Conservation (phyloP, 1,140 invertebrate species). For the Anastrepha obliqua region DNA sequence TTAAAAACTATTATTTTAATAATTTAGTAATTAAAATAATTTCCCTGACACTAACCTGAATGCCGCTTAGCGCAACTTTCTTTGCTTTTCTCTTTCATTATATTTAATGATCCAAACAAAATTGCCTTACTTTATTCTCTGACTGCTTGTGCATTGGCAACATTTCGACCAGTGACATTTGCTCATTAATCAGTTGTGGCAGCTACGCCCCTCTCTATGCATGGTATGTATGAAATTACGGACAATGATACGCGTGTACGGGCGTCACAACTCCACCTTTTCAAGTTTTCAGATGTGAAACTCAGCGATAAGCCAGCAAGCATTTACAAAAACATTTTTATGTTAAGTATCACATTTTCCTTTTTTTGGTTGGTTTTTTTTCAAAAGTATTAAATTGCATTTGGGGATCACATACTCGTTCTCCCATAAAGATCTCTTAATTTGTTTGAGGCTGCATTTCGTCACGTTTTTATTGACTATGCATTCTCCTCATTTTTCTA, state of each 20-base stretch:
- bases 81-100: not conserved
- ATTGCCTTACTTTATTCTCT: not conserved
- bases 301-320: not conserved
- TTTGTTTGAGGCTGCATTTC: constrained; percentile 43
- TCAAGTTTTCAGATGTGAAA: constrained; percentile 5
- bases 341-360: constrained; percentile 4
- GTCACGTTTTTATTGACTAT: constrained; percentile 31
- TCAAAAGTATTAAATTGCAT: constrained; percentile 31
- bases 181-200: constrained; percentile 16
- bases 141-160: not conserved
- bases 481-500: constrained; percentile 44
- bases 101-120: not conserved
- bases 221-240: not conserved
- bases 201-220: not conserved
- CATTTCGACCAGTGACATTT: not conserved
- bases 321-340: constrained; percentile 13
- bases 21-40: too few species aligned
- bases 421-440: constrained; percentile 43
- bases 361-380: not conserved
- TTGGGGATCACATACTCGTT: not conserved
- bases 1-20: too few species aligned
- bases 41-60: too few species aligned
- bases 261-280: not conserved
- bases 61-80: not conserved
- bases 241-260: not conserved